Evolutionary conservation across 2,113 vertebrate species (phyloP).

Genomic region (Gadus chalcogrammus): DNA sequence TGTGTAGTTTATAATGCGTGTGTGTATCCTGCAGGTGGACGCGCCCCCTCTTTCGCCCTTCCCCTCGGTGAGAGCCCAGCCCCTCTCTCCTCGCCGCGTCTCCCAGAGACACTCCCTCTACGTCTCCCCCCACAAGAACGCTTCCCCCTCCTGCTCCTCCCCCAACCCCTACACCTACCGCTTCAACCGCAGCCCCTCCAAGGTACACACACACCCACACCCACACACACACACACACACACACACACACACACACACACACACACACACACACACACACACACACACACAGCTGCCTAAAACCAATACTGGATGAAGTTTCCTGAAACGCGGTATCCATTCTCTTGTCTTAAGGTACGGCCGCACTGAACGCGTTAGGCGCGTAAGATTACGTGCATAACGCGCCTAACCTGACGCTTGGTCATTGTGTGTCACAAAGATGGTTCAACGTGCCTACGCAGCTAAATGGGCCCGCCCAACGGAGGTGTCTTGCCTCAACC

Average conservation of each 20-base stretch:
- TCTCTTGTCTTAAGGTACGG: too few relatives aligned
- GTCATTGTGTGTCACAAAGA: too few relatives aligned
- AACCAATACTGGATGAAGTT: too few relatives aligned
- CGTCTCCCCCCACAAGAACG: slow-evolving; percentile 89
- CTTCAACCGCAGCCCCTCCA: slow-evolving; percentile 91
- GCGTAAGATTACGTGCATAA: too few relatives aligned
- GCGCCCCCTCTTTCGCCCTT: slow-evolving; percentile 89
- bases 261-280: slow-evolving; percentile 9
- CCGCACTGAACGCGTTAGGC: too few relatives aligned
- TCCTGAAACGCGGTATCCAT: too few relatives aligned
- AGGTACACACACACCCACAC: slow-evolving; percentile 69
- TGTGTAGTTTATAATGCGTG: not conserved
- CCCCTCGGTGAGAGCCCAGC: slow-evolving; percentile 82
- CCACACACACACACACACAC: slow-evolving; percentile 3
- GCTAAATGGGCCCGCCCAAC: too few relatives aligned
- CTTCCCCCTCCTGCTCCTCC: slow-evolving; percentile 64
- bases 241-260: slow-evolving; percentile 15
- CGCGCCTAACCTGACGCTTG: too few relatives aligned
- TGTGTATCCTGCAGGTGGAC: slow-evolving; percentile 74
- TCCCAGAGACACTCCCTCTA: slow-evolving; percentile 90
- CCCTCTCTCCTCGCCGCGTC: slow-evolving; percentile 86
- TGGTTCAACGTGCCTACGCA: too few relatives aligned
- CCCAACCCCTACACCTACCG: slow-evolving; percentile 82
- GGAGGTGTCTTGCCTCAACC: too few relatives aligned
- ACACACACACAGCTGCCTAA: too few relatives aligned